Evolutionary conservation across 2,888 invertebrate genomes (phyloP).

Genomic region (Artemia sinica): DNA sequence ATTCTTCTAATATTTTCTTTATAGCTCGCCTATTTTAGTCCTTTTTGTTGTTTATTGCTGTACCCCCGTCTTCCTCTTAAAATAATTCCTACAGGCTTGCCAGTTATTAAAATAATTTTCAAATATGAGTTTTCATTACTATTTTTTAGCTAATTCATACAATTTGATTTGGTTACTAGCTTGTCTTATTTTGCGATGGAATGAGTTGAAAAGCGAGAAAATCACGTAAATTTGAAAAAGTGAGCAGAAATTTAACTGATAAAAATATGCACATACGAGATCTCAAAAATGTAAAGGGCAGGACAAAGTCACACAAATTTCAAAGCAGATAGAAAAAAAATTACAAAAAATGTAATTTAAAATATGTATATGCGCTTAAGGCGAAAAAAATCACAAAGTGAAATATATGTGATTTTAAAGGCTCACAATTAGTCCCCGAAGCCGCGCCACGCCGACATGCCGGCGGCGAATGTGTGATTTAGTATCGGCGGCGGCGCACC

Average conservation of each 20-base stretch:
- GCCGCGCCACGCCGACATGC: too few species aligned
- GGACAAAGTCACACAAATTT: background rate
- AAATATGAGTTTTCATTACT: too few species aligned
- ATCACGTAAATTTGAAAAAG: conserved; percentile 9
- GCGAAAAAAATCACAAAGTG: conserved; percentile 14
- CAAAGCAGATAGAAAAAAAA: background rate
- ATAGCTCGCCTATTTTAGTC: too few species aligned
- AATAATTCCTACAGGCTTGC: too few species aligned
- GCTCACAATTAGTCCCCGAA: too few species aligned
- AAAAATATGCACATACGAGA: background rate
- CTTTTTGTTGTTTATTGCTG: too few species aligned
- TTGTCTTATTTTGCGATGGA: background rate
- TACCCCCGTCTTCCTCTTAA: too few species aligned
- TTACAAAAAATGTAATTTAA: background rate
- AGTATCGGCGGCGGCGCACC: too few species aligned
- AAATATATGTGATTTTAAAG: conserved; percentile 7
- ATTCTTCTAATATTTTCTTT: too few species aligned
- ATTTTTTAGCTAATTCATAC: background rate
- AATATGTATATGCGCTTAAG: conserved; percentile 14
- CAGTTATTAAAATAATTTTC: too few species aligned
- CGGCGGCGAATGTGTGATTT: too few species aligned
- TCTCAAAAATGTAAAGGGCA: conserved; percentile 11
- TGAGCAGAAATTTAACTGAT: conserved; percentile 2
- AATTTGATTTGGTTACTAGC: background rate
- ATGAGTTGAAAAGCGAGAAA: conserved; percentile 4